A percentile compares a stretch with the other conserved stretches of the same genome.
phyloP scores from a whole-genome alignment of 2,113 vertebrate genomes.

The Maccullochella peelii region DNA sequence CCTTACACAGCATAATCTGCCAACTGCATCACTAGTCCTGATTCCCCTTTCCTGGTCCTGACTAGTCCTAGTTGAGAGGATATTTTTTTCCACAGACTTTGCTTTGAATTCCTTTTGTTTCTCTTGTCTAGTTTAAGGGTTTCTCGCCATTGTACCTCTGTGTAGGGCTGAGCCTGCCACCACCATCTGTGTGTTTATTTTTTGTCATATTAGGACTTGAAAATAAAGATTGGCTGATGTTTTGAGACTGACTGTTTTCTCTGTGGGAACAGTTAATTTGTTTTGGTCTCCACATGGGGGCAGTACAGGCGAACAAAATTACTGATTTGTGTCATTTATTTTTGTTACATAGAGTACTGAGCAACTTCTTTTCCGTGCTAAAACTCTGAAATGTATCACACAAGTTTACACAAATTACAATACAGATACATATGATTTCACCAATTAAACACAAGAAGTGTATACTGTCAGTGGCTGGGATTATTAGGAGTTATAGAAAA shows the following conservation, averaged over 20 bases:
- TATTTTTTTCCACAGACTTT: constrained; percentile 4
- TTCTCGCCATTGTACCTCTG: constrained; percentile 7
- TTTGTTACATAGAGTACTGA: not conserved
- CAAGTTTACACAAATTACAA: not conserved
- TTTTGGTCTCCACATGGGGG: constrained; percentile 54
- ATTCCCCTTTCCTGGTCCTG: too few species aligned
- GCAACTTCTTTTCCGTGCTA: not conserved
- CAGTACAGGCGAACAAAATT: constrained; percentile 16
- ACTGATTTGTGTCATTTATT: not conserved
- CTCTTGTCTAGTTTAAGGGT: constrained; percentile 20
- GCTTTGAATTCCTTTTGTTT: constrained; percentile 27
- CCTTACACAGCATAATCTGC: constrained; percentile 1
- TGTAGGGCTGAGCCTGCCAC: constrained; percentile 16
- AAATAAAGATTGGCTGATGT: constrained; percentile 80
- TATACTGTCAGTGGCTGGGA: not conserved
- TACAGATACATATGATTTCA: not conserved
- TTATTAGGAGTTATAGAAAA: not conserved
- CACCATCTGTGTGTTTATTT: constrained; percentile 44
- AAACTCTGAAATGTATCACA: not conserved
- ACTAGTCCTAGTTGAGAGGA: not conserved
- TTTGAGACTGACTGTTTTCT: constrained; percentile 44
- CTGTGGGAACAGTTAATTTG: not conserved
- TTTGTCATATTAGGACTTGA: constrained; percentile 66
- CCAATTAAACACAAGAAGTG: not conserved
- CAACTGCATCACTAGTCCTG: not conserved